phyloP scores from a whole-genome alignment of 2,113 vertebrate genomes.

The Herpetotheres cachinnans region DNA sequence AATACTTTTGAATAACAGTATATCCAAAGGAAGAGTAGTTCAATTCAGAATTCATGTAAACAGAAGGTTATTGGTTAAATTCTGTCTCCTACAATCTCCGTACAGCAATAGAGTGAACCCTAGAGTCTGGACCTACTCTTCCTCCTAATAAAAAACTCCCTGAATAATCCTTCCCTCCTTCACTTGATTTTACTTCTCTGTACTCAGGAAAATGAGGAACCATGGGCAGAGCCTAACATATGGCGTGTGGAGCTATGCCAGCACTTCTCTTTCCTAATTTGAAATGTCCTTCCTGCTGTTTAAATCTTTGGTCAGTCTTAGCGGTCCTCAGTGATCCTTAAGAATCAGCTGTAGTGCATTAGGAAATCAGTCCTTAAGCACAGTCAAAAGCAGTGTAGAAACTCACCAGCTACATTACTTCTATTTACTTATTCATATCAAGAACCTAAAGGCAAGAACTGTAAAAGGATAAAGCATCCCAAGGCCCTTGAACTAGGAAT shows the following conservation, averaged over 20 bases:
- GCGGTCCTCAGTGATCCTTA: not conserved
- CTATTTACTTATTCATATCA: not conserved
- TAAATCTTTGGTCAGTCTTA: constrained; percentile 14
- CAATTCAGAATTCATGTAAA: not conserved
- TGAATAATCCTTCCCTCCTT: not conserved
- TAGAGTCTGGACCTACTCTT: not conserved
- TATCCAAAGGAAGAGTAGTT: not conserved
- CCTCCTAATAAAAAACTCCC: not conserved
- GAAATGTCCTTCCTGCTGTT: constrained; percentile 4
- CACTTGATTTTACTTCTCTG: not conserved
- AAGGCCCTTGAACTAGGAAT: not conserved
- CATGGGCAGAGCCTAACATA: not conserved
- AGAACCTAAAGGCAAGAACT: not conserved
- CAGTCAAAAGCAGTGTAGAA: not conserved
- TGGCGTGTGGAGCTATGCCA: not conserved
- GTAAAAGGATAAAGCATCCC: not conserved
- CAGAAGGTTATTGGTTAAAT: not conserved
- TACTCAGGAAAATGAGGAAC: not conserved
- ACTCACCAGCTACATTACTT: not conserved
- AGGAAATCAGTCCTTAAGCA: not conserved
- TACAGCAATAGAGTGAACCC: not conserved
- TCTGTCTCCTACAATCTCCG: not conserved
- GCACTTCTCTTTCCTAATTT: not conserved
- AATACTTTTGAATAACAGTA: not conserved
- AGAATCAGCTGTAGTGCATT: not conserved